Evolutionary conservation across 2,888 invertebrate genomes (phyloP).

Genomic region (Ecliptopera silaceata): DNA sequence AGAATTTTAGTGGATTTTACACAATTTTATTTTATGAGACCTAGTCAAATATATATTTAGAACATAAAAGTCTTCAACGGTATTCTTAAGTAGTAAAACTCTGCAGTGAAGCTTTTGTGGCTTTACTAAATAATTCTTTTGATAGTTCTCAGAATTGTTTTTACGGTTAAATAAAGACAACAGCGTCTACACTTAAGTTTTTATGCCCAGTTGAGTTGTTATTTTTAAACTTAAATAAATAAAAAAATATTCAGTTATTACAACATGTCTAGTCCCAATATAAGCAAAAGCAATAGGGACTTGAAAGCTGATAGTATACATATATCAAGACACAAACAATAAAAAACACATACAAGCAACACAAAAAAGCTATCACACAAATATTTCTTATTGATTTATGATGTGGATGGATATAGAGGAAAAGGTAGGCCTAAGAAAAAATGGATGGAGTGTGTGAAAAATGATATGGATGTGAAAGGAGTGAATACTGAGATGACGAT

Average conservation of each 20-base stretch:
- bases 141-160: conserved; percentile 8
- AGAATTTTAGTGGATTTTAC: background rate
- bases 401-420: no score
- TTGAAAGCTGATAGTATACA: no score
- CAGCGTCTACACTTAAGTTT: background rate
- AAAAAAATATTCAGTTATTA: no score
- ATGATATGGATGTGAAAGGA: no score
- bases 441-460: no score
- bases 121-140: conserved; percentile 7
- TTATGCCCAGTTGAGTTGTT: background rate
- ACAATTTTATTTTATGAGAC: background rate
- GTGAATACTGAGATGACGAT: no score
- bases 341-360: no score
- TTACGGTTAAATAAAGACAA: conserved; percentile 8
- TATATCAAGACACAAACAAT: no score
- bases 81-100: conserved; percentile 8
- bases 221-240: background rate
- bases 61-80: background rate
- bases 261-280: background rate
- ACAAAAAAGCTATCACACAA: no score
- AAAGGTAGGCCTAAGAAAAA: no score
- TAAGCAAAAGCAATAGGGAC: no score
- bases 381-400: no score
- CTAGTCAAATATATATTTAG: background rate
- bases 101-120: conserved; percentile 2